Conservation (phyloP, 2,113 vertebrate species). For the Hiodon alosoides region DNA sequence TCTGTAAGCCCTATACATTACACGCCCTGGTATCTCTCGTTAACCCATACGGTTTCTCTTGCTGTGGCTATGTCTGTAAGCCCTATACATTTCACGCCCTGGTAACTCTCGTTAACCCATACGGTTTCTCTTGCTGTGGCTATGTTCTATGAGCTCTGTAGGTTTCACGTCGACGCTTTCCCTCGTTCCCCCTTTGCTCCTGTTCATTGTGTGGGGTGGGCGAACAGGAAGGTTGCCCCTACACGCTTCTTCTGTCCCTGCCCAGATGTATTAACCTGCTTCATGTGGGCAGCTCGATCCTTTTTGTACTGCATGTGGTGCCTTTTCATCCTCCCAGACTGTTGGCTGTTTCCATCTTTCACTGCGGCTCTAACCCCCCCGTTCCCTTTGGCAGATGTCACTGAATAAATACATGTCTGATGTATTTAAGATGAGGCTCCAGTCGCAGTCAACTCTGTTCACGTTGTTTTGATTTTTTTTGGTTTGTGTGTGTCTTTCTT, state of each 20-base stretch:
- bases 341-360: no score
- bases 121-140: neutral
- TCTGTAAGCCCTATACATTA: no score
- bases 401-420: neutral
- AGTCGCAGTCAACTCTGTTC: neutral
- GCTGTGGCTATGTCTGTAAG: no score
- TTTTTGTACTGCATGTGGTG: neutral
- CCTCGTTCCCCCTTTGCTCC: no score
- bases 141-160: neutral
- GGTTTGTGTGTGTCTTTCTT: conserved; percentile 18
- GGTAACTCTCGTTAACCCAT: neutral
- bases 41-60: no score
- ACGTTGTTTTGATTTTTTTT: neutral
- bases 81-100: neutral
- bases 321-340: neutral
- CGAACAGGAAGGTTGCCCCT: no score
- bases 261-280: conserved; percentile 3
- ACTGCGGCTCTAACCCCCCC: no score
- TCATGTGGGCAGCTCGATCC: neutral
- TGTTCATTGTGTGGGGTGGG: no score
- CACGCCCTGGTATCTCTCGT: no score
- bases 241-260: no score
- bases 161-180: no score
- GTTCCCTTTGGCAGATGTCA: no score
- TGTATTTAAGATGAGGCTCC: neutral